A percentile compares a stretch with the other conserved stretches of the same genome.
Conservation (phyloP, 2,888 invertebrate genomes). For the Malacosoma neustria region DNA sequence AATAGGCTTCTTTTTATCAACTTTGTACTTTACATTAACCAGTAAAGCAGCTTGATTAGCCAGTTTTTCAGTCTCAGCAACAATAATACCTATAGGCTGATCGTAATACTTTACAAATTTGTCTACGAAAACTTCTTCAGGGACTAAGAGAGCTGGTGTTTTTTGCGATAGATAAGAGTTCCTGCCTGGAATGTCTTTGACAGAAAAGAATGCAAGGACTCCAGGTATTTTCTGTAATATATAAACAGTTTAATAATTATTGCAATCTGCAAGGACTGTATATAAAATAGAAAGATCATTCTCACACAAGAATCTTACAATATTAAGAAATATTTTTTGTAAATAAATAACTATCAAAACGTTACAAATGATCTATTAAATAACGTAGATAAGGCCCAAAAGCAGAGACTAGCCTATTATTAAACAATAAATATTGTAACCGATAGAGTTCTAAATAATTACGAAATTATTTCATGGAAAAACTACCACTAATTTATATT, state of each 20-base stretch:
- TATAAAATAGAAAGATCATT: no score
- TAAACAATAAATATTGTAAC: no score
- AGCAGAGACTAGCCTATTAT: no score
- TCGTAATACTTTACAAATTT: slow-evolving; percentile 76
- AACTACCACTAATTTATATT: no score
- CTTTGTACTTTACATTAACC: slow-evolving; percentile 73
- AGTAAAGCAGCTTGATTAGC: slow-evolving; percentile 75
- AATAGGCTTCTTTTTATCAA: slow-evolving; percentile 40
- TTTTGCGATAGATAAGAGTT: slow-evolving; percentile 68
- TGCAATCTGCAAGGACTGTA: no score
- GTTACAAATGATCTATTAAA: background rate
- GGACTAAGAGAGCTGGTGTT: slow-evolving; percentile 14
- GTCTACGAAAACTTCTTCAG: slow-evolving; percentile 67
- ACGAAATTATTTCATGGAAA: no score
- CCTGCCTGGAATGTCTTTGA: slow-evolving; percentile 80
- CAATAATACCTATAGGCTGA: slow-evolving; percentile 80
- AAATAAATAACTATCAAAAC: background rate
- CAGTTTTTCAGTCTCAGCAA: slow-evolving; percentile 72
- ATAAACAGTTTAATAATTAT: background rate
- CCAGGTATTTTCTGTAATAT: slow-evolving; percentile 76
- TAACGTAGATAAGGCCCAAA: no score
- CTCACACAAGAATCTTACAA: no score
- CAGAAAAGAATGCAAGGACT: slow-evolving; percentile 77
- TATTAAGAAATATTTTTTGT: no score
- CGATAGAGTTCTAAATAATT: no score